Conservation (phyloP, 2,888 invertebrate genomes). For the Apoda limacodes region DNA sequence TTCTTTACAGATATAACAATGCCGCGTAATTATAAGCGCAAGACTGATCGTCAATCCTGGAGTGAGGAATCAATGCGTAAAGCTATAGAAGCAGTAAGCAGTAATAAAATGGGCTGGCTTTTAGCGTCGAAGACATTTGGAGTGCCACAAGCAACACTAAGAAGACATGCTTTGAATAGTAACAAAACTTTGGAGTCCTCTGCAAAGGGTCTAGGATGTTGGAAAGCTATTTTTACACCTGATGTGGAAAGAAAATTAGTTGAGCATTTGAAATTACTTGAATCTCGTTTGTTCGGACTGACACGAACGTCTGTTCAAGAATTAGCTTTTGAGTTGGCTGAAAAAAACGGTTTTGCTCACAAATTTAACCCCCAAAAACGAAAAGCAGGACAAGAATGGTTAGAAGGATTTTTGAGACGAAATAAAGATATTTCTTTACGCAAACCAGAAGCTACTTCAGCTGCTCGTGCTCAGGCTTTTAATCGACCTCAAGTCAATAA, state of each 20-base stretch:
- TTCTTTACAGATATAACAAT: too few relatives aligned
- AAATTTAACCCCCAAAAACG: constrained; percentile 7
- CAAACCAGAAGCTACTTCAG: constrained; percentile 9
- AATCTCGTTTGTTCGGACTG: constrained; percentile 6
- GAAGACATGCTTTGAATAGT: constrained; percentile 8
- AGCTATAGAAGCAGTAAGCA: constrained; percentile 9
- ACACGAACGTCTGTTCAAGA: constrained; percentile 9
- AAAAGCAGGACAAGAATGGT: constrained; percentile 11
- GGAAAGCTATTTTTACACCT: constrained; percentile 8
- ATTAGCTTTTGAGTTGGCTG: constrained; percentile 10
- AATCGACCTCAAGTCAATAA: constrained; percentile 11
- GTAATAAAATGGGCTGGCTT: constrained; percentile 13
- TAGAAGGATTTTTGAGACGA: constrained; percentile 6
- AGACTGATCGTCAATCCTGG: too few relatives aligned
- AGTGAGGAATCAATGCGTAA: too few relatives aligned
- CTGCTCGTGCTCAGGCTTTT: constrained; percentile 11
- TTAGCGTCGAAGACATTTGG: constrained; percentile 11
- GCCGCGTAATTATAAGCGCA: too few relatives aligned
- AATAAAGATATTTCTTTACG: constrained; percentile 10
- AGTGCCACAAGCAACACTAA: constrained; percentile 14
- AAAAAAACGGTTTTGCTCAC: constrained; percentile 9
- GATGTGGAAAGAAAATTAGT: constrained; percentile 10
- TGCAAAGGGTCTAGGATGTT: constrained; percentile 11
- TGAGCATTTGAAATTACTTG: constrained; percentile 7
- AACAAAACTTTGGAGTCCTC: constrained; percentile 14